Evolutionary conservation across 2,113 vertebrate genomes (phyloP), one percentile per base, ranked within the genome.

Genomic region (Acinonyx jubatus): DNA sequence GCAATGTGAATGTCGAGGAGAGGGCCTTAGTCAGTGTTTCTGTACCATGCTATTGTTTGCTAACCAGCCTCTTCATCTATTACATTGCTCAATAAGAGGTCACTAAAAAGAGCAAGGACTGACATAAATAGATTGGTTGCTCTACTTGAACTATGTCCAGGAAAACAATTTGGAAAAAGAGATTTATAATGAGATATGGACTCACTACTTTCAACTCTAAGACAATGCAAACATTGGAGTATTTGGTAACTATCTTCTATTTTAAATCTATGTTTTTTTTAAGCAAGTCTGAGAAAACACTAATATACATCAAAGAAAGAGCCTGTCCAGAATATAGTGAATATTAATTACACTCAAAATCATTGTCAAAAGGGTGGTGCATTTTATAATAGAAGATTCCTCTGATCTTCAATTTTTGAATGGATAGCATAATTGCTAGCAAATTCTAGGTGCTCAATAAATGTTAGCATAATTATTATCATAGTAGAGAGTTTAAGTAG

Each of bases 131-230:
- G 95, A 97, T 97, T 45, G 87, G 50, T 78, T 94, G 66, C 93
- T 94, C 90, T 92, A 89, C 52, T 98, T 95, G 90, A 97, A 97
- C 96, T 91, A 52, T 97, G 74, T 95, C 95, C 80, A 96, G 89
- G 88, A 96, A 97, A 97, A 96, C 94, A 95, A 85, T 97, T 97
- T 94, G n/a, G 83, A n/a, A 83, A 84, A 96, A 86, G 83, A 88
- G 90, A 97, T 95, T 96, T 98, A 92, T 84, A 94, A 92, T 94
- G 92, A 94, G 45, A 88, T 96, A 76, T 1, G 2, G 10, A 90
- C 29, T 87, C 21, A 69, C 63, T 73, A n/a, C 50, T 98, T 96
- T 90, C 36, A 95, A 92, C 80, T 95, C 6, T 83, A 94, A 93
- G 57, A 95, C 65, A 91, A 91, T 94, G 79, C 50, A 98, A 84